Evolutionary conservation across 53 echinoderm and acorn worm genomes (phyloP), one percentile per base, ranked within the genome.

Genomic region (Echinometra lucunter): DNA sequence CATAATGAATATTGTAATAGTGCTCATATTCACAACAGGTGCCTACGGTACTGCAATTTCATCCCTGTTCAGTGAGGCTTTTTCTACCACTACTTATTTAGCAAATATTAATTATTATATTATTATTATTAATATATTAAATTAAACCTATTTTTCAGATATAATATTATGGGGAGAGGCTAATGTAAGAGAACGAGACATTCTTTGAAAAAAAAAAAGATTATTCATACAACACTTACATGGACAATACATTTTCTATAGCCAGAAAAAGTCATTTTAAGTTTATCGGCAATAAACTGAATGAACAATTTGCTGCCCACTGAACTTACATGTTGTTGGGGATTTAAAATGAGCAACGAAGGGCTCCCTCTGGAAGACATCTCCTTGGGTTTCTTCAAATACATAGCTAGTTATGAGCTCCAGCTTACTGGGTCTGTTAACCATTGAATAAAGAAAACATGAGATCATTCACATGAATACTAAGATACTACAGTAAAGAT

Each of bases 301-400:
- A 63, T 63, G 25, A 25, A 32, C 32, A 30, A 35, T 72, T 28
- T 35, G 10, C 32, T 30, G 35, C 35, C 16, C n/a, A n/a, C n/a
- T n/a, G n/a, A 72, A 83, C 96, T 96, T 92, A 98, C 98, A 69
- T 18, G 97, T 97, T 38, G 94, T 97, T 32, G 95, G 95, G 27
- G 98, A 98, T 66, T 92, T 94, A 88, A 98, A 98, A 45, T 95
- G 95, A 74, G 94, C 98, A 4, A 98, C 58, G 66, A 72, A 98
- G 38, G 98, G 98, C 58, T 98, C 98, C 44, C 98, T 95, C 74
- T 97, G 97, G 42, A 98, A 98, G 13, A 94, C 80, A 40, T 96
- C 96, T 32, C 56, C 58, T 8, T 47, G 66, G 6, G 56, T 57
- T 63, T 97, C 97, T 40, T 97, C 80, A 66, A 93, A 97, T 35